phyloP scores from a whole-genome alignment of 2,113 vertebrate species.

The Erinaceus europaeus region DNA sequence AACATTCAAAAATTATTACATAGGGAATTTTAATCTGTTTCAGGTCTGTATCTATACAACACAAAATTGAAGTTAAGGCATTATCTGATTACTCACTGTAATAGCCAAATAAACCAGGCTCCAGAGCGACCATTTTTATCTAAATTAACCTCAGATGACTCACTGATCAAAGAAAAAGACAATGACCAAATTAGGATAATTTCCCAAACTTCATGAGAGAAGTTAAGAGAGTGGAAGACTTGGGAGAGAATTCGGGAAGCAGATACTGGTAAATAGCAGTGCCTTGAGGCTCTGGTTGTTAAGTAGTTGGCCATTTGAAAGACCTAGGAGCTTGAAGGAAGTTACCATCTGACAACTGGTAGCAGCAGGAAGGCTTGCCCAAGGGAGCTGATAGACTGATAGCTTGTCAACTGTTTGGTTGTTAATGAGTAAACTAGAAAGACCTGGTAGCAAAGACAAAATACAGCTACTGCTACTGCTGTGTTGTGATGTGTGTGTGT shows the following conservation, averaged over 20 bases:
- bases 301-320: neutral
- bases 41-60: conserved; percentile 32
- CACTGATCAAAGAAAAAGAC: neutral
- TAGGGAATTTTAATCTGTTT: neutral
- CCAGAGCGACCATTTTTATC: conserved; percentile 15
- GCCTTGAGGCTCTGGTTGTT: neutral
- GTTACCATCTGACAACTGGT: neutral
- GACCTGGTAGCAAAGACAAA: neutral
- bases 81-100: conserved; percentile 14
- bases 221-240: neutral
- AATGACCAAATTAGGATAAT: neutral
- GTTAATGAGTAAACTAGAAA: no score
- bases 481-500: no score
- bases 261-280: neutral
- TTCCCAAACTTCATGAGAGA: neutral
- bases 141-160: conserved; percentile 14
- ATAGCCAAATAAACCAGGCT: neutral
- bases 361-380: neutral
- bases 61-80: conserved; percentile 16
- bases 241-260: neutral
- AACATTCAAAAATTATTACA: neutral
- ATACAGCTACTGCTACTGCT: no score
- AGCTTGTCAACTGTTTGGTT: no score
- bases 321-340: neutral
- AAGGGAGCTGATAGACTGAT: neutral